These are phyloP conservation scores for Geopemphigus sp. DNA, from an alignment of 1,140 invertebrate species.

Conservation along the genomic window DNA sequence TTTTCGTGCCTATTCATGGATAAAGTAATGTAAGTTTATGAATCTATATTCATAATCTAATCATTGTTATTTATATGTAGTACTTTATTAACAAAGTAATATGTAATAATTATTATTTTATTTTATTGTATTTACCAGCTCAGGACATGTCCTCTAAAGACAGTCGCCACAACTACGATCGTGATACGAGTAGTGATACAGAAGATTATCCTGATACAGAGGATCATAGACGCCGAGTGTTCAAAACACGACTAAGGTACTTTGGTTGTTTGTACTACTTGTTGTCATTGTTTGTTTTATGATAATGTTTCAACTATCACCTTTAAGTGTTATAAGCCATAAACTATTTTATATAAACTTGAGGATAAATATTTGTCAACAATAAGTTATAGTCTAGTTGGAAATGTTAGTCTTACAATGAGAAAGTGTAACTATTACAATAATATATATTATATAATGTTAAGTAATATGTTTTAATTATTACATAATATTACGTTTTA, in stretches of 20 bases:
- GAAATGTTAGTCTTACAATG: background rate
- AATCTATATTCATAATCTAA: background rate
- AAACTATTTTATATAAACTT: background rate
- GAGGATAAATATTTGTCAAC: background rate
- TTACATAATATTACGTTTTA: background rate
- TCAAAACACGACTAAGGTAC: slow-evolving; percentile 66
- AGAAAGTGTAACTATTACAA: background rate
- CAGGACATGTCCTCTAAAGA: slow-evolving; percentile 48
- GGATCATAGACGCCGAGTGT: slow-evolving; percentile 63
- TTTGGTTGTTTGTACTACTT: background rate
- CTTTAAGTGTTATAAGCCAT: no score
- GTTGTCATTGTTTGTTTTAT: background rate
- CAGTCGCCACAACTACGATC: slow-evolving; percentile 53
- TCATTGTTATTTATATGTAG: no score
- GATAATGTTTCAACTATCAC: background rate
- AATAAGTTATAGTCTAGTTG: slow-evolving; percentile 53
- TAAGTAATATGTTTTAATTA: background rate
- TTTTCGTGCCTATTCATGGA: slow-evolving; percentile 33
- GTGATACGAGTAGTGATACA: slow-evolving; percentile 70
- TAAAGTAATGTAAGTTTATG: slow-evolving; percentile 19
- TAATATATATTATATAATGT: background rate
- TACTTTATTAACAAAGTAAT: no score
- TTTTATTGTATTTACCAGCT: slow-evolving; percentile 12
- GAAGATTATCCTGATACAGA: slow-evolving; percentile 68
- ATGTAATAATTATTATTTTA: background rate